Conservation (phyloP, 2,888 invertebrate species). For the Lysandra coridon region DNA sequence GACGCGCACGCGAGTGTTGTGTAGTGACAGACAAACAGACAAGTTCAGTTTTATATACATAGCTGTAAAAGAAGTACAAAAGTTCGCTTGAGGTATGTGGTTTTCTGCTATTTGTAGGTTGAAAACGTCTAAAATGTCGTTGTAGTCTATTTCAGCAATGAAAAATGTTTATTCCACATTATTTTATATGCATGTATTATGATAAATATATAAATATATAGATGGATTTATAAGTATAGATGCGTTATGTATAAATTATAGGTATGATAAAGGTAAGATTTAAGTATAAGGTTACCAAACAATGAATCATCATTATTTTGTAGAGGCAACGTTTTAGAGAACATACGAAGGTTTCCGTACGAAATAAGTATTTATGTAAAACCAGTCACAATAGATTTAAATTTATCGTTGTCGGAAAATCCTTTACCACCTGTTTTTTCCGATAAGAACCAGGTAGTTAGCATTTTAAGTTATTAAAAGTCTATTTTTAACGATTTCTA, state of each 20-base stretch:
- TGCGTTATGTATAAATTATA: not conserved
- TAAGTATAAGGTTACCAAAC: not conserved
- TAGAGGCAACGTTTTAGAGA: not conserved
- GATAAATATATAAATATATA: not conserved
- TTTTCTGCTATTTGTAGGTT: not conserved
- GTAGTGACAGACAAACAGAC: slow-evolving; percentile 42
- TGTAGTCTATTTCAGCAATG: not conserved
- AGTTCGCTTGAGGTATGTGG: not conserved
- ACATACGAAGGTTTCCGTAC: not conserved
- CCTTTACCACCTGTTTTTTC: not conserved
- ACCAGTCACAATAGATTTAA: not conserved
- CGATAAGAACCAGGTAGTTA: not conserved
- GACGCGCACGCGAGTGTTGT: slow-evolving; percentile 55
- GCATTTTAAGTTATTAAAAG: not conserved
- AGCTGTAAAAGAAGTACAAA: slow-evolving; percentile 10
- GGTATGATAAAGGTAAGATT: not conserved
- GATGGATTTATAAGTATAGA: not conserved
- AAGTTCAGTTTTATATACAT: not conserved
- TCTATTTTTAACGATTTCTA: not conserved
- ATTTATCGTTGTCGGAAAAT: not conserved
- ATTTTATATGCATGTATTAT: too few species aligned
- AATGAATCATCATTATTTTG: not conserved
- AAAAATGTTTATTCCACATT: not conserved
- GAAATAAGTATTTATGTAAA: not conserved
- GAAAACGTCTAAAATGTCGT: not conserved